These are phyloP conservation scores for Lagocephalus sceleratus DNA, from an alignment of 2,797 vertebrate species.

Conservation along the genomic window DNA sequence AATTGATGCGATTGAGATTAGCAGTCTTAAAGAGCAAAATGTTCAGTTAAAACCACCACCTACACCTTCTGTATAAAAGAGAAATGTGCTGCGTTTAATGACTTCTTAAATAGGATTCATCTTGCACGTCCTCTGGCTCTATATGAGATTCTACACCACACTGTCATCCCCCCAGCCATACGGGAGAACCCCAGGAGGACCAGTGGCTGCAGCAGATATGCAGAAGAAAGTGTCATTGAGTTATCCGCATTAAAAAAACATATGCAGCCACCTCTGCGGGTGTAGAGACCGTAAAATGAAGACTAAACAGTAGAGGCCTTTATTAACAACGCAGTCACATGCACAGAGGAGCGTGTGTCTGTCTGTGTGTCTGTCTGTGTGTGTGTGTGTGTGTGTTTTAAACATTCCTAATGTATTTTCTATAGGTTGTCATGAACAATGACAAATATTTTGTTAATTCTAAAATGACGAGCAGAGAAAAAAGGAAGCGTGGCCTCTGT, in stretches of 20 bases:
- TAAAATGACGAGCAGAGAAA: too few species aligned
- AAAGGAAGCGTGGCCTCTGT: too few species aligned
- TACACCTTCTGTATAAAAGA: not conserved
- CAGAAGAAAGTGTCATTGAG: conserved; percentile 29
- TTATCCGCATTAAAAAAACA: conserved; percentile 33
- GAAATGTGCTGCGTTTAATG: not conserved
- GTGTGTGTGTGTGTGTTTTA: not conserved
- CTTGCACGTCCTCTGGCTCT: conserved; percentile 25
- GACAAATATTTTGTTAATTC: too few species aligned
- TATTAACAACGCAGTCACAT: conserved; percentile 5
- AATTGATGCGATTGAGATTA: conserved; percentile 9
- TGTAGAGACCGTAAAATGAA: not conserved
- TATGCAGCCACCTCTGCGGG: conserved; percentile 18
- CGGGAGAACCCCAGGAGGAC: conserved; percentile 9
- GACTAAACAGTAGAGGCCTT: not conserved
- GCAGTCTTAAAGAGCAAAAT: conserved; percentile 11
- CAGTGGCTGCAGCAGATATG: conserved; percentile 23
- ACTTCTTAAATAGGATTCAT: conserved; percentile 16
- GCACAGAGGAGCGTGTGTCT: too few species aligned
- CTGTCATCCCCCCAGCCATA: conserved; percentile 31
- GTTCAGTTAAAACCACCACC: not conserved
- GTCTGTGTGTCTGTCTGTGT: too few species aligned
- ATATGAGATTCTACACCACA: conserved; percentile 26
- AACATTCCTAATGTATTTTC: too few species aligned
- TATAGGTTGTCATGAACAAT: too few species aligned